Conservation (phyloP, 2,888 invertebrate species). For the Steinernema hermaphroditum region DNA sequence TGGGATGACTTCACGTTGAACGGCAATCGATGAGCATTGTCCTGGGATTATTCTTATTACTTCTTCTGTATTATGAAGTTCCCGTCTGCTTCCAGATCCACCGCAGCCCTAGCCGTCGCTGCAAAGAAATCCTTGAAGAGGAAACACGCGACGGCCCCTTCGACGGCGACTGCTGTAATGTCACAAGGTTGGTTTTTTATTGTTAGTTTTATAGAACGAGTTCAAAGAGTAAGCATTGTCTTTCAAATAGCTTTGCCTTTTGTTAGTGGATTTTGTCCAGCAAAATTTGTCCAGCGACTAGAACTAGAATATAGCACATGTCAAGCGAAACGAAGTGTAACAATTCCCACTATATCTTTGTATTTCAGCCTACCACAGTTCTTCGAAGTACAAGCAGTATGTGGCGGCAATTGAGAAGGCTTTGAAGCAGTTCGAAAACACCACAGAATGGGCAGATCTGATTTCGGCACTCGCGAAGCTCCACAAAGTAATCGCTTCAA, state of each 20-base stretch:
- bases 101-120: constrained; percentile 7
- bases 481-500: constrained; percentile 74
- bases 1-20: neutral
- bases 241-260: too few relatives aligned
- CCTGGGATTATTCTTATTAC: neutral
- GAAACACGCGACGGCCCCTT: constrained; percentile 22
- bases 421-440: constrained; percentile 81
- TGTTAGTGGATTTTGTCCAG: too few relatives aligned
- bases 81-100: constrained; percentile 26
- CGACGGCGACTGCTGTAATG: constrained; percentile 2
- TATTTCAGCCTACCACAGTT: constrained; percentile 19
- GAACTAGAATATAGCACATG: too few relatives aligned
- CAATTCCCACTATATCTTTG: neutral
- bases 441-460: constrained; percentile 92
- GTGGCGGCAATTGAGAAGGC: constrained; percentile 83
- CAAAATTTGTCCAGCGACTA: too few relatives aligned
- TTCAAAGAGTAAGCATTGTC: too few relatives aligned
- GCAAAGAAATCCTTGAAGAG: constrained; percentile 19
- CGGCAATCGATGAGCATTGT: neutral
- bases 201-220: neutral
- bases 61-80: constrained; percentile 8
- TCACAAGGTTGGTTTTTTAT: neutral
- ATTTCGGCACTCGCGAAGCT: constrained; percentile 86
- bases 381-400: constrained; percentile 68
- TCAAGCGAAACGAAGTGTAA: too few relatives aligned